Percentiles rank a stretch among this genome's conserved stretches.
Conservation (phyloP, 2,113 vertebrate species). For the Lutjanus erythropterus region DNA sequence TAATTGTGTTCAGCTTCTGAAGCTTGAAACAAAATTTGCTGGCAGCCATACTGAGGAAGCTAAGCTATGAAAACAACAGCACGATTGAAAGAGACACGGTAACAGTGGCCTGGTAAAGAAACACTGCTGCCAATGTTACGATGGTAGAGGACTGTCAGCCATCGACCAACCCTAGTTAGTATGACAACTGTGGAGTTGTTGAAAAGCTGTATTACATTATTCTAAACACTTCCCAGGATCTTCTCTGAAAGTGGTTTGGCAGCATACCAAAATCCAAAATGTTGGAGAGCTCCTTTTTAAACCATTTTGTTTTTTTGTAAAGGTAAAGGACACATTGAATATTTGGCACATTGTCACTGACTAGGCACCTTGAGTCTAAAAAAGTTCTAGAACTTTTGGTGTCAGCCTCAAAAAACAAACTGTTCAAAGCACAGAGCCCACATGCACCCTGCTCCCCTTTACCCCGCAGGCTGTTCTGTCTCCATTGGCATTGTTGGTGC, state of each 20-base stretch:
- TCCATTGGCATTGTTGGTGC: conserved; percentile 74
- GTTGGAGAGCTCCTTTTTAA: conserved; percentile 17
- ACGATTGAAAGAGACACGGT: no score
- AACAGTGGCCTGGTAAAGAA: no score
- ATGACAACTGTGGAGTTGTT: background rate
- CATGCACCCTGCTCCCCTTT: conserved; percentile 73
- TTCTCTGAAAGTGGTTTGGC: background rate
- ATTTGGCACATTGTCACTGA: background rate
- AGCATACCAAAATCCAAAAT: background rate
- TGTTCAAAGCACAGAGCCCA: background rate
- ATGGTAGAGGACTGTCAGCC: no score
- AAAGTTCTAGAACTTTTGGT: background rate
- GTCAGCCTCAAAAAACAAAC: conserved; percentile 1
- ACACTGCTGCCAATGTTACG: no score
- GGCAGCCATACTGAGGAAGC: no score
- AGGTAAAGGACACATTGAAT: background rate
- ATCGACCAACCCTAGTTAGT: no score
- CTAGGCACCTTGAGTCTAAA: background rate
- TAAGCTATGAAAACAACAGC: no score
- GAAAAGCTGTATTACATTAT: background rate
- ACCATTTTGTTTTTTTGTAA: background rate
- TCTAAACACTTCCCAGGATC: background rate
- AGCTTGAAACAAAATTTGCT: no score
- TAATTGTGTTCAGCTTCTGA: no score
- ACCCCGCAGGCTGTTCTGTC: conserved; percentile 66